Conservation (phyloP, 2,888 invertebrate species). For the Agriopis aurantiaria region DNA sequence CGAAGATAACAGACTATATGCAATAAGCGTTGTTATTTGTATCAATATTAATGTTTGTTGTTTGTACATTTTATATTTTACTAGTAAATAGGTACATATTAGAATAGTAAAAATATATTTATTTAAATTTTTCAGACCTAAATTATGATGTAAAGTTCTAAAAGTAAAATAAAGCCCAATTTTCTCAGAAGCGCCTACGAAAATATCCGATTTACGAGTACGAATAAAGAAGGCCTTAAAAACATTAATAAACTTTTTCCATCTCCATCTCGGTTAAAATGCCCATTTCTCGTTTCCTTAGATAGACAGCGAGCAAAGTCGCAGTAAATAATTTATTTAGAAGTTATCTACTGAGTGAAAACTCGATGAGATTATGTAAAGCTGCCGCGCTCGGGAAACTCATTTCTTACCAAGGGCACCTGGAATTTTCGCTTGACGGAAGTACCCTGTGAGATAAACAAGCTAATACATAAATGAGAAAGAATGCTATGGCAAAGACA, state of each 20-base stretch:
- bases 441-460: neutral
- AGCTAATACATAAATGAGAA: neutral
- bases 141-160: neutral
- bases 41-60: too few species aligned
- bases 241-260: conserved; percentile 60
- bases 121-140: neutral
- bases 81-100: too few species aligned
- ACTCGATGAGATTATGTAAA: conserved; percentile 48
- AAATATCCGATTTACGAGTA: conserved; percentile 37
- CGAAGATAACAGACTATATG: too few species aligned
- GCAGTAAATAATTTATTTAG: conserved; percentile 69
- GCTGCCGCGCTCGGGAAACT: conserved; percentile 32
- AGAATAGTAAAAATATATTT: too few species aligned
- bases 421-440: conserved; percentile 14
- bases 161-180: conserved; percentile 4
- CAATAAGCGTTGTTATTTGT: too few species aligned
- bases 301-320: conserved; percentile 42
- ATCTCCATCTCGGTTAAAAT: conserved; percentile 61
- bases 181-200: conserved; percentile 18
- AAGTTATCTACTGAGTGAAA: conserved; percentile 48
- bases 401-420: conserved; percentile 28
- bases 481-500: neutral
- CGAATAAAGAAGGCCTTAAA: conserved; percentile 42
- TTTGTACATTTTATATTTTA: too few species aligned
- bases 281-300: conserved; percentile 55